phyloP scores from a whole-genome alignment of 1,140 invertebrate species.

The Formica selysi region DNA sequence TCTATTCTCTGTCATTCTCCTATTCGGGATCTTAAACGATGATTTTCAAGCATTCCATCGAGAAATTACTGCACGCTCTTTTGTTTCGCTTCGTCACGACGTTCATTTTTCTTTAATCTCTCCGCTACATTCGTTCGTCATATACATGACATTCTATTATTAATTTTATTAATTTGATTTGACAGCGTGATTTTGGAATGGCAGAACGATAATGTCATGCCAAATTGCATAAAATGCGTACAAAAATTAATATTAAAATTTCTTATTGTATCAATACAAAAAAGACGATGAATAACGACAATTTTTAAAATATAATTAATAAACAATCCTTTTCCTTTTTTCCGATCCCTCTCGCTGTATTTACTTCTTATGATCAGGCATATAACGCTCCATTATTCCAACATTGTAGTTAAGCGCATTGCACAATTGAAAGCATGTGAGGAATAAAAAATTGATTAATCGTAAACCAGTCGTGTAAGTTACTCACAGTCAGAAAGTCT shows the following conservation, averaged over 20 bases:
- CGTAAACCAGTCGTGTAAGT: constrained; percentile 36
- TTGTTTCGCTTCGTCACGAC: not conserved
- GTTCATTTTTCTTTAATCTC: constrained; percentile 7
- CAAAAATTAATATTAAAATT: not conserved
- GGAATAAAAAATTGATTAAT: constrained; percentile 42
- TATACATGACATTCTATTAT: not conserved
- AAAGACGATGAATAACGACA: not conserved
- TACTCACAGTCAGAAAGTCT: constrained; percentile 12
- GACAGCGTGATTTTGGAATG: not conserved
- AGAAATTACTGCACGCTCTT: not conserved
- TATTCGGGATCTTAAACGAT: not conserved
- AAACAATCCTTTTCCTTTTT: not conserved
- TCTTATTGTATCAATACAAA: not conserved
- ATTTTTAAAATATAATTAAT: not conserved
- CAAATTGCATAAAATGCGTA: not conserved
- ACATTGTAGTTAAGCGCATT: constrained; percentile 37
- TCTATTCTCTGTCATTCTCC: not conserved
- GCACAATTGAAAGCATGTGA: constrained; percentile 42
- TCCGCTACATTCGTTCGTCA: not conserved
- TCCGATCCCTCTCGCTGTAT: not conserved
- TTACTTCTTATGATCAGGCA: constrained; percentile 28
- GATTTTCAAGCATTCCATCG: not conserved
- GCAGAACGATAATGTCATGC: not conserved
- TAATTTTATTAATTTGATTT: not conserved
- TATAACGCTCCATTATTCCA: constrained; percentile 7